Conservation (phyloP, 2,888 invertebrate genomes). For the Trachelus iudaicus region DNA sequence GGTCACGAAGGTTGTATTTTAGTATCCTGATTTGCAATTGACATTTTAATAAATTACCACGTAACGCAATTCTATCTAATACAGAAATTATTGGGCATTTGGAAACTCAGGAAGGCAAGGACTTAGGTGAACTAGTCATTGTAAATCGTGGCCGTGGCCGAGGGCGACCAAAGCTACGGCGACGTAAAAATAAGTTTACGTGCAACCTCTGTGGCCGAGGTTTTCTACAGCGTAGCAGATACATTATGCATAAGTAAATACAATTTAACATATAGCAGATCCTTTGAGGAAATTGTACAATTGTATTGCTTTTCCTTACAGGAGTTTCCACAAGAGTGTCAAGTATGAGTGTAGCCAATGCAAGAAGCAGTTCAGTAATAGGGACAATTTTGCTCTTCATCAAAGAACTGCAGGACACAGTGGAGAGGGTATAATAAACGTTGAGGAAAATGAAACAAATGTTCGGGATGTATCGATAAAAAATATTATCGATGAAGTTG, state of each 20-base stretch:
- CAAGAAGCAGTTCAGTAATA: conserved; percentile 66
- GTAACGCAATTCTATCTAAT: conserved; percentile 6
- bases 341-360: conserved; percentile 72
- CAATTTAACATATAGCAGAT: conserved; percentile 13
- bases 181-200: conserved; percentile 62
- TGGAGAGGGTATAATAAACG: conserved; percentile 67
- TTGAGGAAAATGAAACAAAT: conserved; percentile 43
- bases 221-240: conserved; percentile 68
- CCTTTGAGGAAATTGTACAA: background rate
- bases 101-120: conserved; percentile 71
- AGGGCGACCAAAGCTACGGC: conserved; percentile 68
- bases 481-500: background rate
- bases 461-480: background rate
- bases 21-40: background rate
- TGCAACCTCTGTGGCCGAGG: conserved; percentile 69
- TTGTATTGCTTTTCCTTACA: conserved; percentile 27
- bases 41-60: conserved; percentile 3
- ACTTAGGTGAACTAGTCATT: conserved; percentile 73
- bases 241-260: conserved; percentile 62
- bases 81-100: conserved; percentile 75
- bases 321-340: conserved; percentile 71
- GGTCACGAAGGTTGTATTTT: conserved; percentile 49
- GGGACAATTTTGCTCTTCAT: conserved; percentile 69
- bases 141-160: conserved; percentile 70
- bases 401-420: conserved; percentile 69